Evolutionary conservation across 2,888 invertebrate species (phyloP), one percentile per base, ranked within the genome.

Genomic region (Spatulosminthurus flaviceps): DNA sequence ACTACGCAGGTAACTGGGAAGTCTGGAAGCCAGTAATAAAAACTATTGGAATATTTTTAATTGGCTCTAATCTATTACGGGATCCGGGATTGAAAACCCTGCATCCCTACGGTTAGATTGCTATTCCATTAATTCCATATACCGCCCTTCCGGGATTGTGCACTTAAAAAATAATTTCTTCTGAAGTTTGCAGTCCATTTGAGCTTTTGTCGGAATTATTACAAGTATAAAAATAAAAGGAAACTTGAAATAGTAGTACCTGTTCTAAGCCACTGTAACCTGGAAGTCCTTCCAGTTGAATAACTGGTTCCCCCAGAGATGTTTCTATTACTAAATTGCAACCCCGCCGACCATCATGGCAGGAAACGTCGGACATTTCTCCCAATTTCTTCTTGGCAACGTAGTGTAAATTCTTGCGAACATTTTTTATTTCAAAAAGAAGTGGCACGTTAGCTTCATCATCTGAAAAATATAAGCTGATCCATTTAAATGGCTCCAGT

Each of bases 231-330:
- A 41, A 13, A 9, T 9, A 9, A 9, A 41, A 13, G 41, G 51
- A 19, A 9, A 9, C 16, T 2, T 19, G 16, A 51, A 66, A 66
- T 16, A 13, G 42, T 13, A n/a, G 16, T n/a, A 75, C 75, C 16
- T 64, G 21, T 29, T 60, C 64, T n/a, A 77, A 77, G n/a, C 77
- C 77, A 29, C 77, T 77, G 70, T 77, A 77, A 24, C 69, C 77
- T 22, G 77, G 70, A 43, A 42, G 19, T 28, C 69, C 77, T 29
- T 77, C 69, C 69, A 77, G 22, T 41, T 70, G 43, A 28, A 77
- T 28, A 21, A 77, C 51, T 21, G 34, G 51, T 16, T 70, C 22
- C n/a, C 77, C 77, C 13, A 69, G 69, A 22, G 41, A 29, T 26
- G 69, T 77, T 28, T 77, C 77, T 28, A 77, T 21, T 19, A n/a